These are phyloP conservation scores for Equus przewalskii DNA, from an alignment of 2,113 vertebrate genomes.

Conservation along the genomic window DNA sequence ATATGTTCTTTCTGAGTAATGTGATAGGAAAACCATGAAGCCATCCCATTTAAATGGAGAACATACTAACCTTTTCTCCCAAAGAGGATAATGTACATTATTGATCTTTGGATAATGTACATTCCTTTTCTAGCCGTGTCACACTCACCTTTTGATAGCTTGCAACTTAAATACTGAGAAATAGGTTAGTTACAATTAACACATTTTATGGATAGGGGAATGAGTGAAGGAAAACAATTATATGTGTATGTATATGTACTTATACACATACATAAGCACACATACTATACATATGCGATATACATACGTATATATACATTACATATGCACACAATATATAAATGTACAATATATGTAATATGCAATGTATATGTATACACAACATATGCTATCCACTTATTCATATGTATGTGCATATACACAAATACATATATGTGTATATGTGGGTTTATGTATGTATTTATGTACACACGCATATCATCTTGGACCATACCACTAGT, in stretches of 20 bases:
- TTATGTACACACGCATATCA: not conserved
- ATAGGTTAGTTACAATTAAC: not conserved
- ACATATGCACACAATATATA: not conserved
- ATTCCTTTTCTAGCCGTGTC: not conserved
- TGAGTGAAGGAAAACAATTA: not conserved
- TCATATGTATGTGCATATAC: fast-evolving
- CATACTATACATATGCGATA: not conserved
- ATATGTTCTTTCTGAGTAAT: not conserved
- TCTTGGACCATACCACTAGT: not conserved
- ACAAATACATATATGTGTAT: not conserved
- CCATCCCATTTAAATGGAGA: not conserved
- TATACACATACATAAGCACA: not conserved
- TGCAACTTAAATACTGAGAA: not conserved
- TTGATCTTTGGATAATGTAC: not conserved
- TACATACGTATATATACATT: not conserved
- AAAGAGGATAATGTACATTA: not conserved
- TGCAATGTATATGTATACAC: not conserved
- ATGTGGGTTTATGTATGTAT: not conserved
- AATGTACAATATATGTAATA: not conserved
- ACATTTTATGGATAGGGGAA: not conserved
- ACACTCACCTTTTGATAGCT: not conserved
- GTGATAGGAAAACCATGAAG: not conserved
- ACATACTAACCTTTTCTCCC: not conserved
- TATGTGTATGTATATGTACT: not conserved
- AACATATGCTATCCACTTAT: not conserved